Evolutionary conservation across 2,797 vertebrate species (phyloP), one percentile per base, ranked within the genome.

Genomic region (Fistularia commersonii): DNA sequence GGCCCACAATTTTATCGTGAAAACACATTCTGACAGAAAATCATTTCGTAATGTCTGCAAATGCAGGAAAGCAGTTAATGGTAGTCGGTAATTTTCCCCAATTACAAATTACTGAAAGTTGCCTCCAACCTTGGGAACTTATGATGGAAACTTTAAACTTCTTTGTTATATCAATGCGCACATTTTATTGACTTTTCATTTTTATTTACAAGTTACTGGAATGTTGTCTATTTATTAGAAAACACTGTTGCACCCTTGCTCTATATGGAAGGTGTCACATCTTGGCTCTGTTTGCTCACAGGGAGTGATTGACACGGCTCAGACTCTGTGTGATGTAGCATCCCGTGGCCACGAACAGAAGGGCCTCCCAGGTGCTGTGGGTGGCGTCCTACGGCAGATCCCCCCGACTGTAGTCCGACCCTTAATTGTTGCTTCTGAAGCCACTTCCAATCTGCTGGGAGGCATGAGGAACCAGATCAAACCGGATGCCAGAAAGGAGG

Each of bases 401-500:
- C 95, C 94, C 0, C 95, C 94, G n/a, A 96, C 95, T 0, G 95
- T 97, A 35, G 94, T 97, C 51, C 91, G 92, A 74, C 95, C 95
- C 0, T 84, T 97, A 48, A 97, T 96, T 9, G 91, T 97, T 57
- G 95, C 94, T 45, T 93, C 94, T 0, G 94, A 97, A 73, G 95
- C 95, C 56, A 96, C 94, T 0, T 95, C 94, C 70, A 96, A 91
- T 73, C 88, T 97, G 34, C 90, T 97, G 0, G 95, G 95, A 2
- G 95, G 94, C 33, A 97, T 96, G 93, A 83, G 94, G 32, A 96
- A 97, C 86, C 95, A 97, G 90, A 97, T 97, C 79, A 92, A 94
- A 68, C 95, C 94, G 0, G 94, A 96, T 0, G 94, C 95, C 0
- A 89, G 93, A 32, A 95, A 95, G 68, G 94, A 96, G 77, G 94